phyloP scores from a whole-genome alignment of 37 sponge, comb jelly and placozoan genomes.

The Halichondria panicea region DNA sequence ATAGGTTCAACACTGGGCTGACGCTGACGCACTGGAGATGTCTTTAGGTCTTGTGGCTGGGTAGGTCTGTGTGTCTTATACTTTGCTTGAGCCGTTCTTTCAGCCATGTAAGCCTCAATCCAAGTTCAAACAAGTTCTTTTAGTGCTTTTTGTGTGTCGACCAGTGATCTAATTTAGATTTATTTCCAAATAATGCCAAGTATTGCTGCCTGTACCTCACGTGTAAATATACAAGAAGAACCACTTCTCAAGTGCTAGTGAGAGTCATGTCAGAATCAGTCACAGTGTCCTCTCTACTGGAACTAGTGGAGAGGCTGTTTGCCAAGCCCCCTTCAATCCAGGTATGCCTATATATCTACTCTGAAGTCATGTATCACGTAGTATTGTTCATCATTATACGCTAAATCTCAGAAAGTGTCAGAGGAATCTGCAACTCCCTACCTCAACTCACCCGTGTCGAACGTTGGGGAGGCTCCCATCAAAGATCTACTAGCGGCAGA shows the following conservation, averaged over 20 bases:
- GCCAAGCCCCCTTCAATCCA: conserved; percentile 42
- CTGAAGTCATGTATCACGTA: too few species aligned
- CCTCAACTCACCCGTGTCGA: conserved; percentile 23
- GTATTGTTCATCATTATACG: not conserved
- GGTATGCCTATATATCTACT: conserved; percentile 1
- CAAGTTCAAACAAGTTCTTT: not conserved
- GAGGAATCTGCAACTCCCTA: not conserved
- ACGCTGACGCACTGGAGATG: too few species aligned
- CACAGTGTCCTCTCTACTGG: conserved; percentile 8
- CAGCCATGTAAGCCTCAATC: not conserved
- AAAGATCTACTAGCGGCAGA: conserved; percentile 25
- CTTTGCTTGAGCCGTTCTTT: conserved; percentile 1
- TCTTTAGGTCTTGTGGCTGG: too few species aligned
- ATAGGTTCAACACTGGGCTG: not conserved
- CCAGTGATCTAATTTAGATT: not conserved
- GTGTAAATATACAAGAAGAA: not conserved
- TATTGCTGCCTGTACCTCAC: not conserved
- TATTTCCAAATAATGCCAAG: not conserved
- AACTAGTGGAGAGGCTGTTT: conserved; percentile 38
- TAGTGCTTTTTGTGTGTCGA: not conserved
- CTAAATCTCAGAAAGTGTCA: conserved; percentile 29
- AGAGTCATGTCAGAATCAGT: conserved; percentile 16
- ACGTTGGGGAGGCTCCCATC: conserved; percentile 21
- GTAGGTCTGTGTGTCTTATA: too few species aligned
- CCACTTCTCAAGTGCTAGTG: not conserved